Base-by-base conservation (phyloP, 2,113 vertebrate species). In the Calyptommatus sinebrachiatus region DNA sequence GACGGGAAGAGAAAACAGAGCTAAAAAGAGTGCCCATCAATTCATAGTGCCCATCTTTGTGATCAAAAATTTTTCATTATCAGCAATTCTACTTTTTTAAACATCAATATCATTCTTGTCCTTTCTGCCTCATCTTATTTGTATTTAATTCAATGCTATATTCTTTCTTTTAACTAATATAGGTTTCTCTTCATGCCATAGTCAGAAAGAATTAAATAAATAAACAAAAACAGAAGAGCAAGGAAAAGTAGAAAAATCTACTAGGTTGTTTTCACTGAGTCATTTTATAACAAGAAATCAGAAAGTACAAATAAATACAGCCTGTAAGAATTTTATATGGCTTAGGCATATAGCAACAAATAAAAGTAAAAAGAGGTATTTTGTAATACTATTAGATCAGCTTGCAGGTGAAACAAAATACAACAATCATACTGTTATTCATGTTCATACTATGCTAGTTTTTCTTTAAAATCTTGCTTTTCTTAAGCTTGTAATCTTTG, bases 171-270 rank as follows among this genome's bases (percentile, higher is more conserved):
- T 53, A 66, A 73, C 53, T 73, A 22, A 62, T 65, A 21, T 46
- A 63, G 45, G 63, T 26, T 72, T 63, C 22, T 2, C 22, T 35
- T 41, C 60, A n/a, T 41, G 31, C 45, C 28, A 63, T 50, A 79
- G 50, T 31, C 60, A 72, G 20, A 73, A 73, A 46, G 18, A 79
- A 73, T 73, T 16, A 18, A n/a, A 66, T 26, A 35, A 50, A 45
- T 61, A 71, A 78, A 31, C 29, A n/a, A 61, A 78, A 78, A 61
- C 53, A 78, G 28, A 60, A 26, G 14, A 79, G 45, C 46, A 73
- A 46, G 16, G 50, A 22, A 41, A 72, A 45, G 35, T n/a, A 31
- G 45, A 65, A 48, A 69, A 63, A 9, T 28, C 20, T 57, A 71
- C 48, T 50, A 77, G 57, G 35, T 71, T 62, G 28, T 31, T 77